Evolutionary conservation across 2,113 vertebrate genomes (phyloP), one percentile per base, ranked within the genome.

Genomic region (Stomatorhinus ivindoensis): DNA sequence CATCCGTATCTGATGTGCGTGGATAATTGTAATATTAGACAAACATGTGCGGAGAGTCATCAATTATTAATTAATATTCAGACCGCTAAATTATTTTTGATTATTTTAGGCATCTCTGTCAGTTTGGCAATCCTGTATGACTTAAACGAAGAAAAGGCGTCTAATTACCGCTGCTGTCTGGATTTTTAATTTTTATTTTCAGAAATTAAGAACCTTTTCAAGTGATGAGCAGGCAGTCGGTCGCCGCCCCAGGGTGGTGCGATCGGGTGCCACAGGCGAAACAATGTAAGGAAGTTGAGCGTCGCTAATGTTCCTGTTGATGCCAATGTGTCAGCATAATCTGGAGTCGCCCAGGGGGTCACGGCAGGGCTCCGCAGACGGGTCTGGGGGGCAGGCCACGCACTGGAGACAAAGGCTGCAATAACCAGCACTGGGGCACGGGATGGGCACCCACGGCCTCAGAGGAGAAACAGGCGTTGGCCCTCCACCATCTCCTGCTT

Each of bases 221-320:
- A 21, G 82, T 44, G 39, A 44, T 84, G 82, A 17, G 0, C 42
- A n/a, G 39, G 15, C 82, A 21, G 44, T 53, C 27, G n/a, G 15
- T 50, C 42, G 85, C 27, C 24, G 85, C 13, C 24, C 27, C 27
- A 51, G 85, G 85, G 27, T 53, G 85, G 47, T 86, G 48, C 48
- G 48, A 46, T 85, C 19, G 46, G 24, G 42, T 85, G 82, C 42
- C n/a, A 50, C n/a, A 51, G 85, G n/a, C 46, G 48, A 51, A 50
- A 86, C 85, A 86, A 86, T 53, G 48, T 51, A 51, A 86, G 85
- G 85, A 86, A 86, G 85, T 86, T 86, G 9, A n/a, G 47, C 48
- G 19, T 24, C 9, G 82, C 42, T 48, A n/a, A 86, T 86, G 85
- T 35, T 86, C 48, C 85, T 86, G 82, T 85, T 48, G 46, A 39